Base-by-base conservation (phyloP, 2,113 vertebrate genomes). In the Acanthisitta chloris region DNA sequence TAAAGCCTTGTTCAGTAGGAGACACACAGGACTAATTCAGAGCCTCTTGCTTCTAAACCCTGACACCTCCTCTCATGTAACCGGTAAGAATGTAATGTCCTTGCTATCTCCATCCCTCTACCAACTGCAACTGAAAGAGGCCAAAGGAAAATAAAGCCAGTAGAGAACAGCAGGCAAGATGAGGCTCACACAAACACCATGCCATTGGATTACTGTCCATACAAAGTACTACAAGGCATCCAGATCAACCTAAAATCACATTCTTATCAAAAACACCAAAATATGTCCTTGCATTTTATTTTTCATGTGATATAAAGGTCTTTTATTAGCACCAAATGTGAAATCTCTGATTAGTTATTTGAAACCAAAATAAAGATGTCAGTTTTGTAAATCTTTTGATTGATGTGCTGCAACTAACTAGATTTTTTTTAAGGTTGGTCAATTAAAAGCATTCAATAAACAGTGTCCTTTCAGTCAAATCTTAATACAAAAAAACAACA, bases 311-410 rank as follows among this genome's bases (percentile, higher is more conserved):
- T 40, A 78, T 21, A 83, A 82, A 86, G 31, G 57, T 45, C n/a
- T 31, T 92, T 88, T 70, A 78, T 36, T 38, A 90, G 81, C 48
- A 78, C 40, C 24, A 86, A 88, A 83, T n/a, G 20, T 59, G 65
- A 93, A 78, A 77, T 38, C 45, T 72, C 70, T 57, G 3, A 26
- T 38, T 69, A 81, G 42, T 61, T 28, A 87, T 58, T 77, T 42
- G 55, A 88, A 93, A 95, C 38, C 38, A 94, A 94, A 92, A 88
- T 72, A 71, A 65, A 81, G 18, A 92, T 28, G 36, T 64, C 81
- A 74, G 40, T 71, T 95, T 87, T 81, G 74, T 77, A 96, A 92
- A 84, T 72, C 33, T 91, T 95, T 85, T 96, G 58, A 90, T 51
- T 2, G 0, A 85, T 48, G 81, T 2, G 3, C 36, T 83, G 36